Evolutionary conservation across 2,797 vertebrate genomes (phyloP).

Genomic region (Bradypus variegatus): DNA sequence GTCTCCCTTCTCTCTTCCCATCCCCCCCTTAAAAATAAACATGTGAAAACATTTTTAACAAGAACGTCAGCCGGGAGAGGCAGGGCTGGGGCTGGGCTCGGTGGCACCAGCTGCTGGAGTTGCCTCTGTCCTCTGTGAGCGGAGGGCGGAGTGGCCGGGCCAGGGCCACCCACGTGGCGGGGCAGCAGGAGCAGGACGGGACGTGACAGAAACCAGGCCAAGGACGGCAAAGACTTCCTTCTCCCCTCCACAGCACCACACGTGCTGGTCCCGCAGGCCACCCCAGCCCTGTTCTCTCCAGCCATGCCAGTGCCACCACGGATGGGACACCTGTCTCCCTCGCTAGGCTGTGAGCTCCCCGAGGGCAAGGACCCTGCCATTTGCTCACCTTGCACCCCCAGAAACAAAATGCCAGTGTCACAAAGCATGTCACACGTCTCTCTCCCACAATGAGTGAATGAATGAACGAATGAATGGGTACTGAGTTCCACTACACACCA

Average conservation of each 20-base stretch:
- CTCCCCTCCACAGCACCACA: background rate
- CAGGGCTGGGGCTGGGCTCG: background rate
- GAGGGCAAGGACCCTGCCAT: background rate
- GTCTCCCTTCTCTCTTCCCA: conserved; percentile 33
- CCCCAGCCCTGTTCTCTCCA: background rate
- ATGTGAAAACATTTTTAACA: conserved; percentile 19
- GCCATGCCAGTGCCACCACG: rapidly evolving
- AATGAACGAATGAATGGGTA: background rate
- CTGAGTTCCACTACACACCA: too few species aligned
- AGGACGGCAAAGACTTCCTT: background rate
- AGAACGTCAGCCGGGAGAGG: conserved; percentile 19
- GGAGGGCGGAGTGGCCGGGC: background rate
- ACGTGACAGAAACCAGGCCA: rapidly evolving
- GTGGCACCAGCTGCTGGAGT: background rate
- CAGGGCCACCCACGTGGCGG: background rate
- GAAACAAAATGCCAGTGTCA: background rate
- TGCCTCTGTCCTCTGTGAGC: background rate
- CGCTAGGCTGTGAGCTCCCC: background rate
- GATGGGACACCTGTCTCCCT: background rate
- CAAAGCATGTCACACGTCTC: background rate
- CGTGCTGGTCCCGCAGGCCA: rapidly evolving
- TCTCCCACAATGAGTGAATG: background rate
- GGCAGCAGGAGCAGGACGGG: background rate
- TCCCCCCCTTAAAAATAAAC: conserved; percentile 50
- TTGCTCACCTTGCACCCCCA: background rate